phyloP scores from a whole-genome alignment of 2,113 vertebrate genomes.

The Barnardius zonarius region DNA sequence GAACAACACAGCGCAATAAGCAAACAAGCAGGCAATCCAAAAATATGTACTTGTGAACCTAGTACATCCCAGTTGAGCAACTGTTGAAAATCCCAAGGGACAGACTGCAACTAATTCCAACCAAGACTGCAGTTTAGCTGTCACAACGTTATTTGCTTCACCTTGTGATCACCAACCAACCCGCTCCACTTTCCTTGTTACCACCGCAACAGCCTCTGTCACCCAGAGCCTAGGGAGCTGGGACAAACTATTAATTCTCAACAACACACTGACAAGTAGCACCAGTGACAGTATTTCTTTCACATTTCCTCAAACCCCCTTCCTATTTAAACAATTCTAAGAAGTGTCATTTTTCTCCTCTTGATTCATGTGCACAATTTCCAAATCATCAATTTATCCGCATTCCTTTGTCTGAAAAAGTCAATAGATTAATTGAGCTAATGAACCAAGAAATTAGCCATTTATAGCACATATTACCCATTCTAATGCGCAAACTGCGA shows the following conservation, averaged over 20 bases:
- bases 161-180: background rate
- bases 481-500: background rate
- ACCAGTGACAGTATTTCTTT: background rate
- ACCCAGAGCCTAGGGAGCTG: background rate
- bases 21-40: background rate
- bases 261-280: background rate
- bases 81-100: background rate
- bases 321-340: accelerated
- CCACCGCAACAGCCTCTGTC: background rate
- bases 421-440: background rate
- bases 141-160: background rate
- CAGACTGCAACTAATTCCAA: background rate
- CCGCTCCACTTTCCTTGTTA: background rate
- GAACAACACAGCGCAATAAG: background rate
- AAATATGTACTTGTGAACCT: background rate
- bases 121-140: background rate
- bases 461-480: background rate
- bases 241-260: background rate
- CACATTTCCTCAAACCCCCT: background rate
- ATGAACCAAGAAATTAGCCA: background rate
- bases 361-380: background rate
- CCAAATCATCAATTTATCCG: background rate
- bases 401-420: background rate
- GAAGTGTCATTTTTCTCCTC: background rate
- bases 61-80: background rate